Evolutionary conservation across 2,797 vertebrate species (phyloP).

Genomic region (Aphelocoma californica): DNA sequence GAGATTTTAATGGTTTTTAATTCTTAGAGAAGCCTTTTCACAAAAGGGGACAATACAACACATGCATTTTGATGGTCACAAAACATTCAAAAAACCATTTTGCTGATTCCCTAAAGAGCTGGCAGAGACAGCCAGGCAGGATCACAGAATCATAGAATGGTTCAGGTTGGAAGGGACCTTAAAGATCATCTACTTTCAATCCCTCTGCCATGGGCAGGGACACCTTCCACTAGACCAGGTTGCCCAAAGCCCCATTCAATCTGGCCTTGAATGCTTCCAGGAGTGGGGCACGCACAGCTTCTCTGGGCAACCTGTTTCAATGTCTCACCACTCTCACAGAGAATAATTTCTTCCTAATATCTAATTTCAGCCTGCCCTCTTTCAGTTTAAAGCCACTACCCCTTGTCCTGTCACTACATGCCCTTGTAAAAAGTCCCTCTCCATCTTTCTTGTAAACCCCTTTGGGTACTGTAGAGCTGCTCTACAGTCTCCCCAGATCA

Average conservation of each 20-base stretch:
- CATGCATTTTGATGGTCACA: background rate
- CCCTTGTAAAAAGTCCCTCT: background rate
- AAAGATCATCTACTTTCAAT: background rate
- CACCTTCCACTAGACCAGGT: background rate
- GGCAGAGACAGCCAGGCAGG: accelerated
- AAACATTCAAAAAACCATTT: background rate
- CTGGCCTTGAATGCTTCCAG: background rate
- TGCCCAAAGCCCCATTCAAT: background rate
- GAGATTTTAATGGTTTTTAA: background rate
- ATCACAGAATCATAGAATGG: background rate
- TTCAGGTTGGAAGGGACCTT: background rate
- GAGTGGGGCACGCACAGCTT: background rate
- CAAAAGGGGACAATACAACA: background rate
- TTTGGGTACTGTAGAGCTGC: background rate
- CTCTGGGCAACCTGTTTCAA: background rate
- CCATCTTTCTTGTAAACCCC: background rate
- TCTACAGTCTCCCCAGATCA: background rate
- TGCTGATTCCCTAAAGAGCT: background rate
- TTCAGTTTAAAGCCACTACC: background rate
- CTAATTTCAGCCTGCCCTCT: background rate
- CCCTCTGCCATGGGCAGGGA: background rate
- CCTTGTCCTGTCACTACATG: background rate
- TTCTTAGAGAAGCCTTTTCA: background rate
- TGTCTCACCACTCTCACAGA: background rate
- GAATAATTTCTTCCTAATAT: background rate